Base-by-base conservation (phyloP, 2,797 vertebrate species). In the Alectoris magna region DNA sequence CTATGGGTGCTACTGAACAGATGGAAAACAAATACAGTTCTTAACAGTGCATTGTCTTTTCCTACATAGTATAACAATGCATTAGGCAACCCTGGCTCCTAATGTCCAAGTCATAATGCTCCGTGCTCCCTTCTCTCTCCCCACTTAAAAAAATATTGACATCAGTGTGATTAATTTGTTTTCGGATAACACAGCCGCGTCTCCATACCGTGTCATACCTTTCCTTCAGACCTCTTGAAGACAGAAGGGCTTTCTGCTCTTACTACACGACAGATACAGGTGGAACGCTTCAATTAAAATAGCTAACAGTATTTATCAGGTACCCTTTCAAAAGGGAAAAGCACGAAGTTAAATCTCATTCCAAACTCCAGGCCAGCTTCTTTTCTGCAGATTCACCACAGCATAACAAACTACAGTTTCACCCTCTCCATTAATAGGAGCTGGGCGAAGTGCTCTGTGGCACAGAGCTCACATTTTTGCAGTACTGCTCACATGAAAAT, bases 181-280 rank as follows among this genome's bases (percentile, higher is more conserved):
- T 92, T 91, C 74, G 95, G 89, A 93, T 93, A 93, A 96, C 70
- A 62, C 85, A 93, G 59, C 72, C 63, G 74, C 11, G 86, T n/a
- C 67, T 82, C 29, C 66, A 23, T 5, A 62, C 41, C 48, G 83
- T 76, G 92, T 91, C 58, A 48, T 14, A 48, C 43, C 41, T 90
- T 43, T 38, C 27, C 58, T 46, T 31, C 0, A 0, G 16, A 74
- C 41, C 9, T 2, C 26, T 6, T 6, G 73, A 38, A 21, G 84
- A 36, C 77, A 81, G 77, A n/a, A 81, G 70, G 43, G 58, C 31
- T 53, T 90, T 78, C 10, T 69, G 76, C 88, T 91, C 82, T 93
- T 43, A 0, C 59, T 71, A 29, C 58, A 62, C 2, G 8, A 56
- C 46, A 91, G 86, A 36, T 73, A 86, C 96, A 87, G 79, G 68